These are phyloP conservation scores for Macaria notata DNA, from an alignment of 2,888 invertebrate species.

Conservation along the genomic window DNA sequence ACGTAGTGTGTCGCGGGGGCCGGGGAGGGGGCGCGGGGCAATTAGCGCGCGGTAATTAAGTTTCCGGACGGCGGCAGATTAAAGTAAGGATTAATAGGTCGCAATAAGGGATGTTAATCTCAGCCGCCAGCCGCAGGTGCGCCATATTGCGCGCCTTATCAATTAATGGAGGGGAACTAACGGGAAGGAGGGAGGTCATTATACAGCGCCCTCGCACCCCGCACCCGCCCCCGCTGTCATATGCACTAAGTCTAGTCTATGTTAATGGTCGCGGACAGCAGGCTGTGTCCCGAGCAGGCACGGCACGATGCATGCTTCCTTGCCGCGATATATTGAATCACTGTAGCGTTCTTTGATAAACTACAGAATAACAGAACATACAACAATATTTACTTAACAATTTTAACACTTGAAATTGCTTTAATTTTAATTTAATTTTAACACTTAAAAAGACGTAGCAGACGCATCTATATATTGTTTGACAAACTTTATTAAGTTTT, in stretches of 20 bases:
- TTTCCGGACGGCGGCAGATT: slow-evolving; percentile 60
- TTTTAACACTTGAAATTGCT: no score
- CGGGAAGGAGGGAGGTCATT: slow-evolving; percentile 44
- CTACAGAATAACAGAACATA: no score
- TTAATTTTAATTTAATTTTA: no score
- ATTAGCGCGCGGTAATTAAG: slow-evolving; percentile 53
- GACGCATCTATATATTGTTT: no score
- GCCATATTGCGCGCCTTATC: slow-evolving; percentile 55
- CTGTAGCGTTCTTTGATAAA: no score
- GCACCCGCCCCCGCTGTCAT: slow-evolving; percentile 45
- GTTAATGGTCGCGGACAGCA: slow-evolving; percentile 43
- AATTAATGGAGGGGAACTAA: slow-evolving; percentile 59
- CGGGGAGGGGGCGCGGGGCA: slow-evolving; percentile 25
- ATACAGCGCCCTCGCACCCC: slow-evolving; percentile 36
- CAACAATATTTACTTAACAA: no score
- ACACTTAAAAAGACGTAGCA: no score
- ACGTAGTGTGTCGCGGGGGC: slow-evolving; percentile 1
- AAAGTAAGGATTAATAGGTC: slow-evolving; percentile 65
- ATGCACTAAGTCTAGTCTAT: slow-evolving; percentile 57
- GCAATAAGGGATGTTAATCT: slow-evolving; percentile 72
- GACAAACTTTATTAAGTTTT: no score
- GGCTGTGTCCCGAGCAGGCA: neutral
- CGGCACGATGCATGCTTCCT: no score
- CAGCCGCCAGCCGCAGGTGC: slow-evolving; percentile 72
- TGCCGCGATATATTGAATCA: no score